Percentiles rank a stretch among this genome's conserved stretches.
These are phyloP conservation scores for Shargacucullia verbasci DNA, from an alignment of 2,888 invertebrate genomes.

Conservation along the genomic window DNA sequence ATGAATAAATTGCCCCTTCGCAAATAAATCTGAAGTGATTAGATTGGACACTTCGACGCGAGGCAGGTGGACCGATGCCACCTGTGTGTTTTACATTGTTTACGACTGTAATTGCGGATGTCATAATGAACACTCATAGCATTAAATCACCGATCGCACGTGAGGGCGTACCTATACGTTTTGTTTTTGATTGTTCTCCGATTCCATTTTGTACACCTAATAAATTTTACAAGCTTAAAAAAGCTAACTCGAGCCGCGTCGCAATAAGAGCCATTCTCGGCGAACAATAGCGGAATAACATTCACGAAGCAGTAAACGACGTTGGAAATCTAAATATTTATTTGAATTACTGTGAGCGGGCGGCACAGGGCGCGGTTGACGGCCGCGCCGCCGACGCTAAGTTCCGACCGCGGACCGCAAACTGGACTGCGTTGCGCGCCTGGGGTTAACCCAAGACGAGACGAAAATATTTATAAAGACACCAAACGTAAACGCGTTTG, in stretches of 20 bases:
- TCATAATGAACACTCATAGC: conserved; percentile 38
- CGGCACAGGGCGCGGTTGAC: conserved; percentile 52
- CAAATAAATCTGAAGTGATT: conserved; percentile 83
- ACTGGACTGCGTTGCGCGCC: conserved; percentile 62
- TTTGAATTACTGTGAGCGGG: conserved; percentile 67
- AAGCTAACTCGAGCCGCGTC: conserved; percentile 51
- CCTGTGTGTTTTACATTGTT: conserved; percentile 57
- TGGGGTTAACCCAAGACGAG: conserved; percentile 60
- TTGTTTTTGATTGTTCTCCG: conserved; percentile 60
- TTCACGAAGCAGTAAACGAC: conserved; percentile 68
- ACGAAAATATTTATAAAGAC: conserved; percentile 65
- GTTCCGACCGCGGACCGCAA: conserved; percentile 61
- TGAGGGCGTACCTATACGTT: conserved; percentile 41
- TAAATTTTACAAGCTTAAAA: conserved; percentile 71
- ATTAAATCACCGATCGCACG: conserved; percentile 44
- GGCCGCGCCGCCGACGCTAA: conserved; percentile 53
- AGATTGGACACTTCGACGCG: conserved; percentile 75
- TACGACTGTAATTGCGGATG: conserved; percentile 45
- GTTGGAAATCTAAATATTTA: conserved; percentile 74
- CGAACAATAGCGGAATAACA: conserved; percentile 72
- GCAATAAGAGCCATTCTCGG: conserved; percentile 64
- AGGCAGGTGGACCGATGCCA: conserved; percentile 72
- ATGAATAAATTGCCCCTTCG: conserved; percentile 84
- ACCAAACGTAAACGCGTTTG: conserved; percentile 52
- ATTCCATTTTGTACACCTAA: conserved; percentile 60